A percentile compares a stretch with the other conserved stretches of the same genome.
Evolutionary conservation across 2,113 vertebrate genomes (phyloP).

Genomic region (Axis porcinus): DNA sequence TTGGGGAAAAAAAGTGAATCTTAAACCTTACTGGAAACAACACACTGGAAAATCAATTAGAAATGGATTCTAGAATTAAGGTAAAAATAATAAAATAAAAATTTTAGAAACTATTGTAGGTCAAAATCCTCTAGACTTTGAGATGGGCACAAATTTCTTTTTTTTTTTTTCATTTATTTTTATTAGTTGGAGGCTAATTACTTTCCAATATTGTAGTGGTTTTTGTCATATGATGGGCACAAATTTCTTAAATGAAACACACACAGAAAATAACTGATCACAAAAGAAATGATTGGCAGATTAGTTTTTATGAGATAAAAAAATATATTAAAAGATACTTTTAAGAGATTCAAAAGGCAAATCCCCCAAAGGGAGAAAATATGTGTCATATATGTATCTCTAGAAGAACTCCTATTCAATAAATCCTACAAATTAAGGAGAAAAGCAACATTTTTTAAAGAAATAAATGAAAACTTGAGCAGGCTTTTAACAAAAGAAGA

Average conservation of each 20-base stretch:
- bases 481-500: neutral
- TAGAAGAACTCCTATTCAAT: neutral
- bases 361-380: neutral
- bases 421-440: neutral
- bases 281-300: neutral
- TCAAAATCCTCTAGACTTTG: neutral
- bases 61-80: neutral
- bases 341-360: neutral
- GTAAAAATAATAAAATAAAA: neutral
- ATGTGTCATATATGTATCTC: neutral
- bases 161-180: too few relatives aligned
- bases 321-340: neutral
- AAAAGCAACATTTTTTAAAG: neutral
- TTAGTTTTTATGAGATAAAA: neutral
- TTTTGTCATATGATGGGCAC: neutral
- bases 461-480: neutral
- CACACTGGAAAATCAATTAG: neutral
- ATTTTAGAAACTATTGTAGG: neutral
- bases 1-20: neutral
- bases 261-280: neutral
- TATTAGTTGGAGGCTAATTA: too few relatives aligned
- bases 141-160: neutral
- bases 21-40: neutral
- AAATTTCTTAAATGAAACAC: neutral
- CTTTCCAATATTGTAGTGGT: too few relatives aligned